Base-by-base conservation (phyloP, 2,797 vertebrate genomes). In the Odontamblyopus lacepedii region DNA sequence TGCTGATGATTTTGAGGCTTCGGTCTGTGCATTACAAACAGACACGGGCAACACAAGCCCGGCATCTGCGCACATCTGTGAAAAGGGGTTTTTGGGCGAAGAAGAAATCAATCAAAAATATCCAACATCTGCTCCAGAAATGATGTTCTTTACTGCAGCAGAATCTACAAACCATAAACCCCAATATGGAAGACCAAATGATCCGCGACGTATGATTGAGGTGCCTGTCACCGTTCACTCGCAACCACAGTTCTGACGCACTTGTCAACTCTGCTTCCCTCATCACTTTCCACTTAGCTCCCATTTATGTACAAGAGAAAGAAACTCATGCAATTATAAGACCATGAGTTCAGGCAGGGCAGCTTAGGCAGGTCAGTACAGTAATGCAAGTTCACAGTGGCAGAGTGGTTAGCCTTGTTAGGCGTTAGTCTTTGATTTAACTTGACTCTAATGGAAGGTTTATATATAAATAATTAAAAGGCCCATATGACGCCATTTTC, bases 31-130 rank as follows among this genome's bases (percentile, higher is more conserved):
- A 79, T 85, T 74, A 71, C 74, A 87, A 89, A 87, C 78, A 85
- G 79, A 71, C 16, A 13, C 2, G 19, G 78, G 70, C 62, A 84
- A 82, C 74, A 79, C 73, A 62, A 67, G 76, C 35, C 48, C 27
- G 87, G 81, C 83, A 87, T 85, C 62, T 80, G 81, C 44, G 72
- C 85, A 69, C 78, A 78, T 83, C 78, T 84, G 83, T 5, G 65
- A 70, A 67, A 78, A 63, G 72, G 66, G 76, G 71, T 27, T 30
- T 63, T 63, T 63, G 29, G 56, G 72, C 5, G 11, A 75, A 77
- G 74, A 76, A 76, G 76, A 80, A 88, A 91, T 88, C 87, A 85
- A 90, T 90, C 88, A 89, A 84, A 82, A 83, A n/a, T 78, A 60
- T 76, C 74, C 66, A 85, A 87, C 84, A 88, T 92, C 86, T 87